phyloP scores from a whole-genome alignment of 2,888 invertebrate genomes.

The Drosophila gaucha region DNA sequence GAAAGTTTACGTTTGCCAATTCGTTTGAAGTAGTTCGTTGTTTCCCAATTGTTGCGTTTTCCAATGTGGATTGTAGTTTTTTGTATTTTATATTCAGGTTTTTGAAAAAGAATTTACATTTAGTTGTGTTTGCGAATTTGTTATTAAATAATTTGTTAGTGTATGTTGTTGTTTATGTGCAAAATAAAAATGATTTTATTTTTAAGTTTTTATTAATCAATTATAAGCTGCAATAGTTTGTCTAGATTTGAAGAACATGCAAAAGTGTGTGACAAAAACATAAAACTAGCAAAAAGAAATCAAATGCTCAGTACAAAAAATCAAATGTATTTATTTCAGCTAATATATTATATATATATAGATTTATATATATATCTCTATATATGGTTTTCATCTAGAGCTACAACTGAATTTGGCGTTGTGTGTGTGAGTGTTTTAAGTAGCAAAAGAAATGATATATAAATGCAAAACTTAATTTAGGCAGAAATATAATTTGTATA shows the following conservation, averaged over 20 bases:
- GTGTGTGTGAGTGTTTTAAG: slow-evolving; percentile 20
- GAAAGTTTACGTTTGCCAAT: slow-evolving; percentile 27
- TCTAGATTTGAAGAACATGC: slow-evolving; percentile 38
- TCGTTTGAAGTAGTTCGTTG: slow-evolving; percentile 21
- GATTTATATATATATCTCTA: slow-evolving; percentile 28
- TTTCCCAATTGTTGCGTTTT: slow-evolving; percentile 46
- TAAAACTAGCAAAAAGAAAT: slow-evolving; percentile 25
- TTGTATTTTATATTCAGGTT: slow-evolving; percentile 14
- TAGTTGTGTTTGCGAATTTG: slow-evolving; percentile 53
- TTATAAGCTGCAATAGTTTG: slow-evolving; percentile 32
- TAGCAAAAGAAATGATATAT: slow-evolving; percentile 36
- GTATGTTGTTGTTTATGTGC: slow-evolving; percentile 58
- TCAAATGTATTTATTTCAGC: slow-evolving; percentile 63
- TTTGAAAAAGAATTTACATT: slow-evolving; percentile 53
- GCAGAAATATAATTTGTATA: slow-evolving; percentile 19
- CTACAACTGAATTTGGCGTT: slow-evolving; percentile 70
- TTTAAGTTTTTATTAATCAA: slow-evolving; percentile 22
- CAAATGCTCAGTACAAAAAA: slow-evolving; percentile 68
- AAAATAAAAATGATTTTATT: slow-evolving; percentile 36
- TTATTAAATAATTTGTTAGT: slow-evolving; percentile 52
- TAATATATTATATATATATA: slow-evolving; percentile 35
- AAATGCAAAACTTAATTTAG: slow-evolving; percentile 47
- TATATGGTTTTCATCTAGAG: slow-evolving; percentile 36
- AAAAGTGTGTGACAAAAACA: slow-evolving; percentile 21
- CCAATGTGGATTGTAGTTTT: slow-evolving; percentile 38